These are phyloP conservation scores for Delia radicum DNA, from an alignment of 1,140 invertebrate species.

Conservation along the genomic window DNA sequence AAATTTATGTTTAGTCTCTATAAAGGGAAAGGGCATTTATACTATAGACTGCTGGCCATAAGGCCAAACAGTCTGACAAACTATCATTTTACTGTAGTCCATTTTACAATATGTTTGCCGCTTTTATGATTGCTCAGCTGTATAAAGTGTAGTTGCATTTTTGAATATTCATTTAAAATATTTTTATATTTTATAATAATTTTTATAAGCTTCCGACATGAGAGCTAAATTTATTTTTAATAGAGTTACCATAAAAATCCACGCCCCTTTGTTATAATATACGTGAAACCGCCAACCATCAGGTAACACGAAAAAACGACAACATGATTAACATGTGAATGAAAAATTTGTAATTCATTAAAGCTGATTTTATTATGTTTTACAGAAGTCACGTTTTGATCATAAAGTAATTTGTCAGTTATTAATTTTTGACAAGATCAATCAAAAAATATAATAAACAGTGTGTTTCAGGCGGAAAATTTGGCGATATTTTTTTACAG, in stretches of 20 bases:
- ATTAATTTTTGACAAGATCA: slow-evolving; percentile 15
- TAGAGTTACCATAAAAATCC: not conserved
- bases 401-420: slow-evolving; percentile 2
- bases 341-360: not conserved
- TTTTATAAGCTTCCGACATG: not conserved
- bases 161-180: not conserved
- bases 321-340: not conserved
- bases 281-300: not conserved
- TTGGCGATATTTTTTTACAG: no score
- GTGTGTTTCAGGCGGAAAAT: no score
- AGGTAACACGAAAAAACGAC: not conserved
- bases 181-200: not conserved
- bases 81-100: not conserved
- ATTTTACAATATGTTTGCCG: not conserved
- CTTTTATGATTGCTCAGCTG: not conserved
- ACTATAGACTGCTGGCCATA: not conserved
- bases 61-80: not conserved
- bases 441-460: not conserved
- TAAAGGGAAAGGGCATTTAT: not conserved
- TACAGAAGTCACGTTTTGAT: not conserved
- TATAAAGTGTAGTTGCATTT: not conserved
- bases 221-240: not conserved
- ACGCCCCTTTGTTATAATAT: not conserved
- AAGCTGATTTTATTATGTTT: not conserved
- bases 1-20: not conserved